phyloP scores from a whole-genome alignment of 2,888 invertebrate species.

The Euphydryas editha region DNA sequence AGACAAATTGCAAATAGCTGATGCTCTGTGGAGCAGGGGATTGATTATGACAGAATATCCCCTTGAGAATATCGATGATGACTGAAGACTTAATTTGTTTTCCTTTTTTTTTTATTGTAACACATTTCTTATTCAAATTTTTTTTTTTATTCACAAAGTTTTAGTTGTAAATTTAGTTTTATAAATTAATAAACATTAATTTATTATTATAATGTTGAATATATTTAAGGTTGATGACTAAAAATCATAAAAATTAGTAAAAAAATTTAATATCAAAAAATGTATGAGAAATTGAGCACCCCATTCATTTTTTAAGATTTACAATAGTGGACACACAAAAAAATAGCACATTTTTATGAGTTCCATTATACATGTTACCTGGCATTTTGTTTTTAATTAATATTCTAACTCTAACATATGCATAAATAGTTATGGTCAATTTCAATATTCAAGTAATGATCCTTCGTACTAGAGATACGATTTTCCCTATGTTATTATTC shows the following conservation, averaged over 20 bases:
- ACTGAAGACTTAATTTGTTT: conserved; percentile 50
- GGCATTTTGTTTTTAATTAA: conserved; percentile 15
- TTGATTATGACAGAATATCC: conserved; percentile 89
- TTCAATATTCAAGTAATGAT: too few species aligned
- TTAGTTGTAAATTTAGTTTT: too few species aligned
- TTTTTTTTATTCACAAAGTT: not conserved
- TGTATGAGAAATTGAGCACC: conserved; percentile 70
- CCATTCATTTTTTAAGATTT: conserved; percentile 60
- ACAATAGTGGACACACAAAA: conserved; percentile 19
- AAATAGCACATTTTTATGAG: conserved; percentile 13
- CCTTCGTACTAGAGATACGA: too few species aligned
- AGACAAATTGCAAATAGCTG: conserved; percentile 86
- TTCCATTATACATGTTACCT: conserved; percentile 14
- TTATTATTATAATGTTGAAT: too few species aligned
- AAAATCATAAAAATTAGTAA: conserved; percentile 11
- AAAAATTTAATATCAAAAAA: conserved; percentile 58
- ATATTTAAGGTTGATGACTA: not conserved
- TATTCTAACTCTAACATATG: not conserved
- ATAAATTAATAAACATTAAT: too few species aligned
- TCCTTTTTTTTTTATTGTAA: not conserved
- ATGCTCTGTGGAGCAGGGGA: conserved; percentile 92
- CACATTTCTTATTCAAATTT: not conserved
- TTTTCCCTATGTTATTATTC: too few species aligned
- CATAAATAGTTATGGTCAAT: too few species aligned
- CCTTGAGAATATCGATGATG: conserved; percentile 74